phyloP scores from a whole-genome alignment of 1,140 invertebrate species.

The Caenorhabditis latens region DNA sequence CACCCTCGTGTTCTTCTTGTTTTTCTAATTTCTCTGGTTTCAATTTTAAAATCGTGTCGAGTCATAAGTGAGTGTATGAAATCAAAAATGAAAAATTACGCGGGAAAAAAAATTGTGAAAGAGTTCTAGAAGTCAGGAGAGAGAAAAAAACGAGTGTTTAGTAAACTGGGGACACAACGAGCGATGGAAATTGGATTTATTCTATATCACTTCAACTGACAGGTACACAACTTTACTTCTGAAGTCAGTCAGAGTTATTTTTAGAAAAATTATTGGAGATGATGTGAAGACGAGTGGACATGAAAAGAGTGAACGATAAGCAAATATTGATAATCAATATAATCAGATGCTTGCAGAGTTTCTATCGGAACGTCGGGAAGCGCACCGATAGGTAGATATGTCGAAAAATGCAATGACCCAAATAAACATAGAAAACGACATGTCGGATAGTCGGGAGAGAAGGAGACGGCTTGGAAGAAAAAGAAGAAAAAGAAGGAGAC shows the following conservation, averaged over 20 bases:
- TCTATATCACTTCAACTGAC: not conserved
- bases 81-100: too few relatives aligned
- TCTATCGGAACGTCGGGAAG: not conserved
- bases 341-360: not conserved
- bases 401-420: conserved; percentile 55
- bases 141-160: too few relatives aligned
- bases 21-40: too few relatives aligned
- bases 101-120: not conserved
- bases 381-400: not conserved
- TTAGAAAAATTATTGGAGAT: too few relatives aligned
- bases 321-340: conserved; percentile 39
- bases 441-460: conserved; percentile 17
- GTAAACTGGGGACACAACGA: not conserved
- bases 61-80: too few relatives aligned
- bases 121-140: not conserved
- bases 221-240: conserved; percentile 1
- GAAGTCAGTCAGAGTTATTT: too few relatives aligned
- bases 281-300: too few relatives aligned
- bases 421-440: conserved; percentile 48
- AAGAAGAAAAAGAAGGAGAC: not conserved
- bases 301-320: too few relatives aligned
- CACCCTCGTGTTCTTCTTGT: too few relatives aligned
- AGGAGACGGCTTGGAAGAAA: not conserved
- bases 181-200: not conserved
- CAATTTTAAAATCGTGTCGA: too few relatives aligned